These are phyloP conservation scores for Fistularia commersonii DNA, from an alignment of 2,797 vertebrate species.

Conservation along the genomic window DNA sequence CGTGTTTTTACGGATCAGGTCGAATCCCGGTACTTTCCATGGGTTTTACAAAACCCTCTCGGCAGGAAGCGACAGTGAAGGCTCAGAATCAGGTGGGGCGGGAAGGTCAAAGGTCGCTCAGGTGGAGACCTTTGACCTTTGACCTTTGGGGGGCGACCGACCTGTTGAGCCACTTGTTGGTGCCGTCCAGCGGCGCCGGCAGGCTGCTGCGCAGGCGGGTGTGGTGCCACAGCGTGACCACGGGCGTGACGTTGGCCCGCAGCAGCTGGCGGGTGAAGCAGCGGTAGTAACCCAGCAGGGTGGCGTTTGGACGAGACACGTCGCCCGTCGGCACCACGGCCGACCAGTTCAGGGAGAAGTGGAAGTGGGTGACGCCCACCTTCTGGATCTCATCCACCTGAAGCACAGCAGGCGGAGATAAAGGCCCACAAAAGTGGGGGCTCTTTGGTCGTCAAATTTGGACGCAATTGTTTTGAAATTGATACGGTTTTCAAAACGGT, in stretches of 20 bases:
- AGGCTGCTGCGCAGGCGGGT: slow-evolving; percentile 79
- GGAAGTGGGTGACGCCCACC: slow-evolving; percentile 85
- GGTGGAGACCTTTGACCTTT: no score
- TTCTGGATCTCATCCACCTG: slow-evolving; percentile 78
- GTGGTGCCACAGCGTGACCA: slow-evolving; percentile 92
- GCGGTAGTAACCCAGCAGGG: slow-evolving; percentile 85
- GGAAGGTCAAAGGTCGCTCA: no score
- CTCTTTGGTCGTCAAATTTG: no score
- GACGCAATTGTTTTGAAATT: no score
- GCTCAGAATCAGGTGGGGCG: no score
- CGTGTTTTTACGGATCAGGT: no score
- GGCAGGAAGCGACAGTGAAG: no score
- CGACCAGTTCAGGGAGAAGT: slow-evolving; percentile 94
- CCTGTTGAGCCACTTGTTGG: slow-evolving; percentile 85
- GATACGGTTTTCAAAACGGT: no score
- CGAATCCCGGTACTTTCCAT: no score
- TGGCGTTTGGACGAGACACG: slow-evolving; percentile 78
- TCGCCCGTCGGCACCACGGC: slow-evolving; percentile 83
- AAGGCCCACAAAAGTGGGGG: background rate
- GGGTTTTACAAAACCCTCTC: background rate
- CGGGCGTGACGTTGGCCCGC: slow-evolving; percentile 84
- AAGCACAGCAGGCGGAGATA: background rate
- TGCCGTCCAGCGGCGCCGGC: slow-evolving; percentile 74
- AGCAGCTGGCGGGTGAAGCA: slow-evolving; percentile 87
- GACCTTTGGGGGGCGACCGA: slow-evolving; percentile 10